Base-by-base conservation (phyloP, 1,140 invertebrate genomes). In the Planococcus citri region DNA sequence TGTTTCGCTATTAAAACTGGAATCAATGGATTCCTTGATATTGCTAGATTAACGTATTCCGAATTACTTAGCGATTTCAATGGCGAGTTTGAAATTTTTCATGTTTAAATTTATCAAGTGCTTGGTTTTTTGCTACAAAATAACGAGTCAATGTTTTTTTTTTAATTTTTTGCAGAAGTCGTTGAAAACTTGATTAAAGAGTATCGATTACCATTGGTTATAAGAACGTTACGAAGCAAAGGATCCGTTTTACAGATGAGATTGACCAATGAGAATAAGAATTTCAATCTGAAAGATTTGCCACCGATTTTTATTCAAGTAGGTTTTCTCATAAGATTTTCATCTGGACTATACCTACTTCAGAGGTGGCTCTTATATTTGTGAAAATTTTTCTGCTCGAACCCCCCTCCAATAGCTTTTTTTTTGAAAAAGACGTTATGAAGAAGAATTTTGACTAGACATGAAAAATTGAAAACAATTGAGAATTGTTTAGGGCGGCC, bases 1-100 rank as follows among this genome's bases (percentile, higher is more conserved):
- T 91, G 89, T 76, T 93, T 92, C 79, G 90, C 91, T 29, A 86
- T 96, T 1, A 92, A 88, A 79, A 80, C 83, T 22, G 84, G 85
- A 22, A 81, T 90, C 27, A 89, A 87, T 74, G 86, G 85, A 1
- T 78, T 90, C 41, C 78, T 94, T 69, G 91, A 94, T 77, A 78
- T 93, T 21, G 84, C 88, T n/a, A 79, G 91, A 73, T 83, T 85
- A 76, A 85, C 85, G 0, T 92, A 92, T 76, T 86, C 85, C 22
- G 88, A 92, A 77, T 78, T 89, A 1, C 83, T 92, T 57, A 85
- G 88, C 60, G 88, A 93, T 73, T 88, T 94, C 78, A 82, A 84
- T 76, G 82, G 86, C 88, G 76, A 78, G 69, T 72, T 51, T 51
- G 17, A 6, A 51, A 3, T 2, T 33, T 33, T 33, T 33, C 29